These are phyloP conservation scores for Bungarus multicinctus DNA, from an alignment of 2,113 vertebrate genomes.

Conservation along the genomic window DNA sequence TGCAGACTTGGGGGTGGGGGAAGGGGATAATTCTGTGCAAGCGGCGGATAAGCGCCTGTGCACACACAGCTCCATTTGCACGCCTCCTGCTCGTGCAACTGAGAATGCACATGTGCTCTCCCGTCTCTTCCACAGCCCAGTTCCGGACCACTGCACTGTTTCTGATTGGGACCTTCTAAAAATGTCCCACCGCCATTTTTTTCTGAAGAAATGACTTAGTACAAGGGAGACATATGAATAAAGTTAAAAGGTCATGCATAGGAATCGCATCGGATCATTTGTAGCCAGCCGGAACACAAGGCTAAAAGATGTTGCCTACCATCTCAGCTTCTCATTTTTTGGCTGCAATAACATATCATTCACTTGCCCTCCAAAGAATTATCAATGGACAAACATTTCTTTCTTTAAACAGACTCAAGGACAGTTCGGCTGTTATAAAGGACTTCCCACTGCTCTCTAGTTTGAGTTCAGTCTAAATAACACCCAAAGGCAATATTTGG, in stretches of 20 bases:
- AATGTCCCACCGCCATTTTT: neutral
- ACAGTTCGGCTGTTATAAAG: neutral
- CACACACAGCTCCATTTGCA: too few relatives aligned
- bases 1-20: neutral
- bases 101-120: neutral
- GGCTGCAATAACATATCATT: neutral
- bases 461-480: neutral
- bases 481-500: neutral
- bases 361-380: neutral
- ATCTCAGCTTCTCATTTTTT: neutral
- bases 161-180: neutral
- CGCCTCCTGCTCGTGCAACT: neutral
- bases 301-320: neutral
- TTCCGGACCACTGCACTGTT: neutral
- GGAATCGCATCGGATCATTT: neutral
- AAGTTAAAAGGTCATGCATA: neutral
- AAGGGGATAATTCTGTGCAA: accelerated
- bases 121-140: too few relatives aligned
- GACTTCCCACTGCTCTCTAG: neutral
- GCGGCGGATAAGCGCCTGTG: neutral
- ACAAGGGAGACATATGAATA: neutral
- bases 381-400: neutral
- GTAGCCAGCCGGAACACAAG: neutral
- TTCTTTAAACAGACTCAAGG: neutral
- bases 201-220: neutral